Percentiles rank a stretch among this genome's conserved stretches.
These are phyloP conservation scores for Meles meles DNA, from an alignment of 2,113 vertebrate genomes.

Conservation along the genomic window DNA sequence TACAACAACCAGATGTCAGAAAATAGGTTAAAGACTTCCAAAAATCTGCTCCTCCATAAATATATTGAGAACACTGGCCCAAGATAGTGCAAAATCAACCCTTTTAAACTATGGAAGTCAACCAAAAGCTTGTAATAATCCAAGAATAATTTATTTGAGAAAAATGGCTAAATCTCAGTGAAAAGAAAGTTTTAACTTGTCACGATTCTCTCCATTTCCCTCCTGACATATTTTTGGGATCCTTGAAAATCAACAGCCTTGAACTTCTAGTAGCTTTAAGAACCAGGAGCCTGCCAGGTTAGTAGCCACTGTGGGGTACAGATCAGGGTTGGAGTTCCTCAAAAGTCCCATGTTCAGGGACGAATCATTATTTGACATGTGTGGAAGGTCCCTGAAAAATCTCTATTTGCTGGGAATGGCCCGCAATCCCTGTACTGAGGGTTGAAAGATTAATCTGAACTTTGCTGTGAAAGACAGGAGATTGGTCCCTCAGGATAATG, in stretches of 20 bases:
- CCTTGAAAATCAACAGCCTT: neutral
- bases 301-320: neutral
- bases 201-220: neutral
- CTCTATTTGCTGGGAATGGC: neutral
- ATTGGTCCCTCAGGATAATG: too few species aligned
- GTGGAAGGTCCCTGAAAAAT: neutral
- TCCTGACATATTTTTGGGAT: neutral
- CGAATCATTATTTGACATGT: neutral
- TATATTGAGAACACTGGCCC: neutral
- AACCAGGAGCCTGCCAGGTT: neutral
- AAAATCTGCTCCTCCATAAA: neutral
- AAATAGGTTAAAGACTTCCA: neutral
- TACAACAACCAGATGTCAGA: neutral
- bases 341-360: neutral
- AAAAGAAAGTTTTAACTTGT: neutral
- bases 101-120: neutral
- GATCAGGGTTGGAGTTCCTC: neutral
- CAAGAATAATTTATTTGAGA: neutral
- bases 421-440: too few species aligned
- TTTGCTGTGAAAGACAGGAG: too few species aligned
- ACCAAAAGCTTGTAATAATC: neutral
- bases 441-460: too few species aligned
- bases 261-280: neutral
- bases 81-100: neutral
- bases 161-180: neutral